phyloP scores from a whole-genome alignment of 2,797 vertebrate genomes.

The Echeneis naucrates region DNA sequence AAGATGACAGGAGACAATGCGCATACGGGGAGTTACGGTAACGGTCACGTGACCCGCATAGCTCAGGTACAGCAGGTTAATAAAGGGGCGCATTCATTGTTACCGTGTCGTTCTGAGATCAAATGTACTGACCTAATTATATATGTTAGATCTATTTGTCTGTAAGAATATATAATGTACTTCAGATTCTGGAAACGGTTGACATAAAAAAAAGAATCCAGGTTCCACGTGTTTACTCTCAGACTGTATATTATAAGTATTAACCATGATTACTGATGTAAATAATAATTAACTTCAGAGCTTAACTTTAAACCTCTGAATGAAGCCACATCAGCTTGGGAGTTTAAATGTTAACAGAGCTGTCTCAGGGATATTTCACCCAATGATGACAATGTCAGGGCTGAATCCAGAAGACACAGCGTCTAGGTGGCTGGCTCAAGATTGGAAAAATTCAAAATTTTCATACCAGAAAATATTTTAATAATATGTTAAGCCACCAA shows the following conservation, averaged over 20 bases:
- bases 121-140: too few species aligned
- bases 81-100: too few species aligned
- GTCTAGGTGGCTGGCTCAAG: neutral
- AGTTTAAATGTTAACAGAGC: neutral
- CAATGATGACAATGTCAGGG: neutral
- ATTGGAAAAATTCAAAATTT: too few species aligned
- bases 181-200: neutral
- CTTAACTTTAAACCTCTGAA: neutral
- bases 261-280: neutral
- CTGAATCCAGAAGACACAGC: neutral
- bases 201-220: neutral
- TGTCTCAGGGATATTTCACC: neutral
- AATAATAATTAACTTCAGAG: neutral
- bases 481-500: too few species aligned
- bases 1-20: constrained; percentile 63
- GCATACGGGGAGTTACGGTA: constrained; percentile 19
- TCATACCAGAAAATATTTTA: too few species aligned
- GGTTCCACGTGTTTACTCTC: neutral
- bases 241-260: neutral
- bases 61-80: neutral
- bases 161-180: neutral
- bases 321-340: neutral
- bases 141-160: too few species aligned
- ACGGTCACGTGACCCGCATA: constrained; percentile 43
- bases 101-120: neutral